Base-by-base conservation (phyloP, 1,140 invertebrate species). In the Proctacanthus coquilletti region DNA sequence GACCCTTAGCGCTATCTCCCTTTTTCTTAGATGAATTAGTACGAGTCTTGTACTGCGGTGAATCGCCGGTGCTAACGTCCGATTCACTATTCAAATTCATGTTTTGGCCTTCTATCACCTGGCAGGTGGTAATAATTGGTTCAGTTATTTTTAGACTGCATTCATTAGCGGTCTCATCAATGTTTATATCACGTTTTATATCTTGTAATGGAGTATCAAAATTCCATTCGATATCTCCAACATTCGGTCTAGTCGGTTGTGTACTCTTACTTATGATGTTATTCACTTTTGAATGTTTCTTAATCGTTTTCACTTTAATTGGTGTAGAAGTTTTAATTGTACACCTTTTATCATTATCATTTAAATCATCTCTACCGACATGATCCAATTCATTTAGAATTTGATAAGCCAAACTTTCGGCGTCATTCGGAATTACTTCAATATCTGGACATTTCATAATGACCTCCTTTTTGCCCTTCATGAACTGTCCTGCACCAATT, bases 221-320 rank as follows among this genome's bases (percentile, higher is more conserved):
- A 67, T 60, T 52, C 64, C 65, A 41, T 66, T 65, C 5, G 60
- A 36, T 36, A 8, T 21, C 20, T 5, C 15, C 14, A 11, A 36
- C 20, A 23, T 5, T 25, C 25, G 35, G 35, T 8, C 35, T n/a
- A 8, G 9, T 5, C 11, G 6, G 35, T 13, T 6, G 5, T 3
- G 6, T 4, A n/a, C n/a, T n/a, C 9, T 15, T 53, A 17, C 59
- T 56, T 40, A 48, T 49, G 3, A 47, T 34, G 57, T 40, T 37
- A 50, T 57, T 11, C 42, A 58, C 53, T 42, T 61, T 61, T n/a
- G 59, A 60, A 42, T 61, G 59, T 47, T 61, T 61, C 44, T 61
- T 61, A 10, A 61, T 61, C 8, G 59, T 61, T 49, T 61, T 61
- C 4, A 60, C 51, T 51, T 61, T 61, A 13, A 42, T 41, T 34